Conservation (phyloP, 2,888 invertebrate species). For the Deroplatys truncata region DNA sequence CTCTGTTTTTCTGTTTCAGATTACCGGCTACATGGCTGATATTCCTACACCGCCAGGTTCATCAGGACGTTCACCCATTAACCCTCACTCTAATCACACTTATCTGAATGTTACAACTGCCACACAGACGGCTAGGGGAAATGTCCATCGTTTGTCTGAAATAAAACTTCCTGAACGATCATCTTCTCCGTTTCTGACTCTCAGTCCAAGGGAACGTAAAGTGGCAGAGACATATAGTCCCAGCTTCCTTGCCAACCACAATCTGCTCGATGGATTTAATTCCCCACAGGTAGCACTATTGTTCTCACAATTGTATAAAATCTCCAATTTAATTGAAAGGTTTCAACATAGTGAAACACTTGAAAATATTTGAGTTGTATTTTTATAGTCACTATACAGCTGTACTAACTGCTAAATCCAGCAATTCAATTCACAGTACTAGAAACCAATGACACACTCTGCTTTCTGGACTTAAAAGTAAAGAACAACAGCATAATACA, state of each 20-base stretch:
- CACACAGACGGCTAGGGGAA: background rate
- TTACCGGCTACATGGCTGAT: background rate
- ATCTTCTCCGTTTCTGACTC: background rate
- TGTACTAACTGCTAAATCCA: too few species aligned
- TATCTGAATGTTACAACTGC: background rate
- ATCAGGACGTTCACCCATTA: background rate
- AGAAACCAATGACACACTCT: too few species aligned
- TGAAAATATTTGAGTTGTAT: too few species aligned
- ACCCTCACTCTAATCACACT: background rate
- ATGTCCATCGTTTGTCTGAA: background rate
- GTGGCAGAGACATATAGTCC: conserved; percentile 21
- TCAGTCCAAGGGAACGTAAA: conserved; percentile 23
- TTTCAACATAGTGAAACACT: too few species aligned
- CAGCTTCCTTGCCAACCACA: background rate
- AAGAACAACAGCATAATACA: too few species aligned
- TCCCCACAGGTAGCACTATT: background rate
- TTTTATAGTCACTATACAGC: too few species aligned
- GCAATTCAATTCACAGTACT: too few species aligned
- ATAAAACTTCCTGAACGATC: background rate
- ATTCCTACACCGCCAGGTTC: background rate
- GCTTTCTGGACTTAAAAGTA: too few species aligned
- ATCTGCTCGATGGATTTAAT: background rate
- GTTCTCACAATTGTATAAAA: too few species aligned
- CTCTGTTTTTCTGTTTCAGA: background rate
- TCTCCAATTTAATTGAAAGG: too few species aligned